phyloP scores from a whole-genome alignment of 2,797 vertebrate genomes.

The Syncerus caffer region DNA sequence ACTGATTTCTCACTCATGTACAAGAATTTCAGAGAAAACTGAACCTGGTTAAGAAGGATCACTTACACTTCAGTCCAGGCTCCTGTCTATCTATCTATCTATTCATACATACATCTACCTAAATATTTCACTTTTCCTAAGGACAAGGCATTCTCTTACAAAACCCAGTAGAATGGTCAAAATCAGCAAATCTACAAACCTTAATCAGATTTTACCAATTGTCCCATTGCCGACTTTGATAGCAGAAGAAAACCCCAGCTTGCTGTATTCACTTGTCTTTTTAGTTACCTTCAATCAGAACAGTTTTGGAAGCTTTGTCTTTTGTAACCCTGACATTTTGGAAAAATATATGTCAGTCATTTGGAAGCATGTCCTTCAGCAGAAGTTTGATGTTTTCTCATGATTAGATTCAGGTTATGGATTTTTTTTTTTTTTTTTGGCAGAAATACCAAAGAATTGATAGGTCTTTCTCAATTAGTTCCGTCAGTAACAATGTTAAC shows the following conservation, averaged over 20 bases:
- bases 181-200: not conserved
- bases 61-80: not conserved
- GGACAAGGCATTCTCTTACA: not conserved
- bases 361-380: not conserved
- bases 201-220: not conserved
- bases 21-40: not conserved
- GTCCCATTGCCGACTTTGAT: not conserved
- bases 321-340: not conserved
- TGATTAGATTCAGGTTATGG: not conserved
- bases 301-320: not conserved
- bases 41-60: not conserved
- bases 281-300: not conserved
- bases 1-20: not conserved
- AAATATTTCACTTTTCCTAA: not conserved
- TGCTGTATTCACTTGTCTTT: not conserved
- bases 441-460: not conserved
- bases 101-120: not conserved
- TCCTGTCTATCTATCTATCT: not conserved
- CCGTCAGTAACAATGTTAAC: not conserved
- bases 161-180: not conserved
- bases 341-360: not conserved
- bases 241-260: not conserved
- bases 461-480: not conserved
- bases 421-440: not conserved
- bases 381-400: not conserved